Conservation (phyloP, 1,140 invertebrate species). For the Heliconius hewitsoni region DNA sequence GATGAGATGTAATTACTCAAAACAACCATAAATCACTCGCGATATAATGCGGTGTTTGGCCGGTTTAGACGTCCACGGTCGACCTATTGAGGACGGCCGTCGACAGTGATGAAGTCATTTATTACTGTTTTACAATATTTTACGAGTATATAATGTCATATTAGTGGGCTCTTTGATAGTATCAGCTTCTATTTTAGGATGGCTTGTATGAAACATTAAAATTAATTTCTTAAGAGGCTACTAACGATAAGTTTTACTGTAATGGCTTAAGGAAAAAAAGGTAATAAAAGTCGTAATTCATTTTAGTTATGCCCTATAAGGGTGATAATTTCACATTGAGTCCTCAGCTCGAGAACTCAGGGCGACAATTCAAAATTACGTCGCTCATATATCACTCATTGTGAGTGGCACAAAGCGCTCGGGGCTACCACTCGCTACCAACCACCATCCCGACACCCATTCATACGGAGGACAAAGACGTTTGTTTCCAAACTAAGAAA, state of each 20-base stretch:
- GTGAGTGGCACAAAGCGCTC: slow-evolving; percentile 71
- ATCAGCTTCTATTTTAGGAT: slow-evolving; percentile 18
- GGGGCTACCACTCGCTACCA: slow-evolving; percentile 72
- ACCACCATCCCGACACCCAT: slow-evolving; percentile 60
- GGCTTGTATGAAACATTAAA: slow-evolving; percentile 10
- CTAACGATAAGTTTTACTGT: slow-evolving; percentile 48
- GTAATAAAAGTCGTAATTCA: slow-evolving; percentile 77
- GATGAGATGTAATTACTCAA: slow-evolving; percentile 79
- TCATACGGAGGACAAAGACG: slow-evolving; percentile 71
- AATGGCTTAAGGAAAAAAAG: slow-evolving; percentile 46
- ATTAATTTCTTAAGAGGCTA: slow-evolving; percentile 7
- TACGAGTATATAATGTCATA: slow-evolving; percentile 52
- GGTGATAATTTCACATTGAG: slow-evolving; percentile 78
- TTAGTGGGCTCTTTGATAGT: slow-evolving; percentile 25
- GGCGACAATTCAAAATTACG: slow-evolving; percentile 76
- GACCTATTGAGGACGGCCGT: slow-evolving; percentile 49
- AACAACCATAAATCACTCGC: slow-evolving; percentile 76
- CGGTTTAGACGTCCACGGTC: slow-evolving; percentile 56
- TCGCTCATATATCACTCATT: slow-evolving; percentile 79
- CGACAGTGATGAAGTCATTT: slow-evolving; percentile 64
- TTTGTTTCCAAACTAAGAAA: slow-evolving; percentile 76
- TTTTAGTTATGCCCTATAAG: slow-evolving; percentile 78
- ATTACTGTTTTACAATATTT: slow-evolving; percentile 62
- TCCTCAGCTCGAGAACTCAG: slow-evolving; percentile 49
- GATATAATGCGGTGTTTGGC: slow-evolving; percentile 69